Base-by-base conservation (phyloP, 1,140 invertebrate species). In the Matsumurasca onukii region DNA sequence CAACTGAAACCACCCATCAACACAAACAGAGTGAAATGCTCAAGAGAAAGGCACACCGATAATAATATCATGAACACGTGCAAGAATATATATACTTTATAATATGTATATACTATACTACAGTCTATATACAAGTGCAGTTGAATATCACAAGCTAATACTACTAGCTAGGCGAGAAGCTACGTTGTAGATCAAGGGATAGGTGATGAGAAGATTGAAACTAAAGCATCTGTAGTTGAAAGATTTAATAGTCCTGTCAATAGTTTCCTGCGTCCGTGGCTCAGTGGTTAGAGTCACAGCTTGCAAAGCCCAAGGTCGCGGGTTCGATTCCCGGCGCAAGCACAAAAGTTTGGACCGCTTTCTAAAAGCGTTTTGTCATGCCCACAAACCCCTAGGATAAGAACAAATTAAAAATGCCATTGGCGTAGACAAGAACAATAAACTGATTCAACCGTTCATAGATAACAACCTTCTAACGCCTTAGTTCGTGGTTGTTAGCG, bases 41-140 rank as follows among this genome's bases (percentile, higher is more conserved):
- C 17, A 51, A 20, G 55, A 69, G 68, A 69, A 69, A 69, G 68
- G 68, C 68, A 69, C 68, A 69, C 57, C 61, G 57, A 69, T 55
- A 62, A 62, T 66, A 64, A 30, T 31, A 48, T 64, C 48, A 52
- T 69, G 68, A 69, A 69, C 68, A 69, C 68, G 17, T 51, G 24
- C 49, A 51, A 20, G 49, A 51, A 51, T 51, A 51, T 51, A 22
- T 51, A 22, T 20, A 3, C 24, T 20, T 3, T 51, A 12, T 20
- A 20, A 51, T 51, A 20, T 45, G 24, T 51, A 51, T 51, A 20
- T 51, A 51, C 24, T 5, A 20, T 9, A 20, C 3, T 12, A 51
- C 24, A 51, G 49, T 51, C 39, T 45, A 51, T 51, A 20, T 51
- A 51, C 49, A 51, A 9, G 49, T 51, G 49, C 49, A 51, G n/a